These are phyloP conservation scores for Tolypeutes matacus DNA, from an alignment of 2,797 vertebrate species.

Conservation along the genomic window DNA sequence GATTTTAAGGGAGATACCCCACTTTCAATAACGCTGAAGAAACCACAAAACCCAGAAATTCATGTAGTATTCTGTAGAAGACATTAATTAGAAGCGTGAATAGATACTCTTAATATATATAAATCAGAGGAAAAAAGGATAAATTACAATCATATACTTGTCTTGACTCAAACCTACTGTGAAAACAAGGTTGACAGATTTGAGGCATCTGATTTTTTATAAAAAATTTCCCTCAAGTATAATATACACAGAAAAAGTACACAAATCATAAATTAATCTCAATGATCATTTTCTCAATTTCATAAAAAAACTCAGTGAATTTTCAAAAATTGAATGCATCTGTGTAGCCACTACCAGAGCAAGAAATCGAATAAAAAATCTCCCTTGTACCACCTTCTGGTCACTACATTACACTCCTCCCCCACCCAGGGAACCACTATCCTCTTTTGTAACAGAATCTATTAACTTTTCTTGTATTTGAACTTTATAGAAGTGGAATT, in stretches of 20 bases:
- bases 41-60: conserved; percentile 29
- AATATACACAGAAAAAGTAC: not conserved
- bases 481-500: not conserved
- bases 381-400: not conserved
- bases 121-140: not conserved
- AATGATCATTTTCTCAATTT: no score
- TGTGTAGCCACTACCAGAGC: not conserved
- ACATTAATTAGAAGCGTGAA: conserved; percentile 3
- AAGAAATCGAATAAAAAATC: not conserved
- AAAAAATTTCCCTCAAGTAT: not conserved
- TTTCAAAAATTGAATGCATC: not conserved
- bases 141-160: not conserved
- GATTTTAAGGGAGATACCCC: conserved; percentile 31
- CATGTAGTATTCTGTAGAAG: not conserved
- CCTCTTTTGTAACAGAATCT: not conserved
- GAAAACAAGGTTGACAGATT: not conserved
- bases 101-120: not conserved
- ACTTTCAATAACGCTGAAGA: not conserved
- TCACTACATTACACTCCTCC: not conserved
- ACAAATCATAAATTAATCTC: not conserved
- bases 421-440: not conserved
- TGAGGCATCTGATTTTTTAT: not conserved
- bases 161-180: not conserved
- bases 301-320: not conserved
- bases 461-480: not conserved